These are phyloP conservation scores for Nerophis ophidion DNA, from an alignment of 2,113 vertebrate genomes.

Conservation along the genomic window DNA sequence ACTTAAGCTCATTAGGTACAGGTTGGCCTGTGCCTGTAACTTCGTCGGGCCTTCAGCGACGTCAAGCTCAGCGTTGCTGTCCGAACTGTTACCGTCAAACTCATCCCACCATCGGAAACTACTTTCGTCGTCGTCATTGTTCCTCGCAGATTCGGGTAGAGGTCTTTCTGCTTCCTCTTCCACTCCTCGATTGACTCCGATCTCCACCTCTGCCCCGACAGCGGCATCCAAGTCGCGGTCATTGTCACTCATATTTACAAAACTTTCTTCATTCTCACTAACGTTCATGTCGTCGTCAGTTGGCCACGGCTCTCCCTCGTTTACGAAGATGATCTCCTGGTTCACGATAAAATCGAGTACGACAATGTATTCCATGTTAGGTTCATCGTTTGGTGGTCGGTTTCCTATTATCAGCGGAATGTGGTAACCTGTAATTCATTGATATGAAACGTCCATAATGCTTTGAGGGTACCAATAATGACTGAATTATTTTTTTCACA, in stretches of 20 bases:
- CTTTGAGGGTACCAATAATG: background rate
- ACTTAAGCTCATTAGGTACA: background rate
- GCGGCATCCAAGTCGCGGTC: background rate
- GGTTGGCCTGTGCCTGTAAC: background rate
- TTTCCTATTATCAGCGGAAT: constrained; percentile 3
- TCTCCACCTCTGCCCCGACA: constrained; percentile 4
- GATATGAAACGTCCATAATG: background rate
- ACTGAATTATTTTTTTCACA: no score
- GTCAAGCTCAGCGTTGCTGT: background rate
- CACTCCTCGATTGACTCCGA: background rate
- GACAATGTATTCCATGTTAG: background rate
- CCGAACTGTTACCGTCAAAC: constrained; percentile 3
- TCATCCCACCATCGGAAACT: constrained; percentile 4
- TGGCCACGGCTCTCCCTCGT: constrained; percentile 1
- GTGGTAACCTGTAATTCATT: constrained; percentile 1
- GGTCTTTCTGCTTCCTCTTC: background rate
- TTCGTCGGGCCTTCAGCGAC: background rate
- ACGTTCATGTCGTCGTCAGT: background rate
- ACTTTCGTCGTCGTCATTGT: background rate
- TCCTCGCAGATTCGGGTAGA: background rate
- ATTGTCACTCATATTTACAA: background rate
- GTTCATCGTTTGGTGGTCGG: background rate
- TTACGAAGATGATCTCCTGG: constrained; percentile 1
- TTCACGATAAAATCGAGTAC: constrained; percentile 2
- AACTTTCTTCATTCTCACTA: background rate